Evolutionary conservation across 2,797 vertebrate species (phyloP).

Genomic region (Chloroceryle amazona): DNA sequence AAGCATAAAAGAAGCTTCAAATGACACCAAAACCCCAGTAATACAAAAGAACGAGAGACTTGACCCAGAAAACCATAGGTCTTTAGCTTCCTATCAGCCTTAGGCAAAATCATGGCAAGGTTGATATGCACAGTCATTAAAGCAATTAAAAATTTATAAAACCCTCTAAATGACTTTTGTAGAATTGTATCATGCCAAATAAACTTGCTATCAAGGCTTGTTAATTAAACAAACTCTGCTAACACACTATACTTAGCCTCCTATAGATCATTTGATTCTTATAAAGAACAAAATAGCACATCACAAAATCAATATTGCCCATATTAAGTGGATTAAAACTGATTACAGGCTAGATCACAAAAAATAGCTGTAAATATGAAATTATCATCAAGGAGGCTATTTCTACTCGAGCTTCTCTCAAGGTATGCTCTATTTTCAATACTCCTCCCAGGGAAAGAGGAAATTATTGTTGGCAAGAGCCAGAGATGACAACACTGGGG

Average conservation of each 20-base stretch:
- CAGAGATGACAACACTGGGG: not conserved
- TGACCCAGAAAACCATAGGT: not conserved
- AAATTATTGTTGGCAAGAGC: not conserved
- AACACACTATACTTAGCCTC: not conserved
- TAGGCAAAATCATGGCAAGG: not conserved
- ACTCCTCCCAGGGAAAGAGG: not conserved
- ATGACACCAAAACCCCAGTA: not conserved
- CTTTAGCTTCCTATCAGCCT: not conserved
- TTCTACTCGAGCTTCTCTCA: not conserved
- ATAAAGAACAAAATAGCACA: slow-evolving; percentile 22
- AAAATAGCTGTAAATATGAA: slow-evolving; percentile 19
- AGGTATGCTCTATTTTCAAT: not conserved
- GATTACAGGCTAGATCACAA: not conserved
- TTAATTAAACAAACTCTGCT: slow-evolving; percentile 8
- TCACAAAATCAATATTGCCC: not conserved
- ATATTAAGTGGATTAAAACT: slow-evolving; percentile 35
- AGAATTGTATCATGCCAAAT: not conserved
- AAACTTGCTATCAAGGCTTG: not conserved
- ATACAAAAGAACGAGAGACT: not conserved
- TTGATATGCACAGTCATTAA: not conserved
- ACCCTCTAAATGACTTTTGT: not conserved
- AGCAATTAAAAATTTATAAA: not conserved
- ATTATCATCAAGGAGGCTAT: not conserved
- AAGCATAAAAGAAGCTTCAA: not conserved
- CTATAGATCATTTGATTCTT: slow-evolving; percentile 2